phyloP scores from a whole-genome alignment of 1,140 invertebrate species.

The Drosophila funebris region DNA sequence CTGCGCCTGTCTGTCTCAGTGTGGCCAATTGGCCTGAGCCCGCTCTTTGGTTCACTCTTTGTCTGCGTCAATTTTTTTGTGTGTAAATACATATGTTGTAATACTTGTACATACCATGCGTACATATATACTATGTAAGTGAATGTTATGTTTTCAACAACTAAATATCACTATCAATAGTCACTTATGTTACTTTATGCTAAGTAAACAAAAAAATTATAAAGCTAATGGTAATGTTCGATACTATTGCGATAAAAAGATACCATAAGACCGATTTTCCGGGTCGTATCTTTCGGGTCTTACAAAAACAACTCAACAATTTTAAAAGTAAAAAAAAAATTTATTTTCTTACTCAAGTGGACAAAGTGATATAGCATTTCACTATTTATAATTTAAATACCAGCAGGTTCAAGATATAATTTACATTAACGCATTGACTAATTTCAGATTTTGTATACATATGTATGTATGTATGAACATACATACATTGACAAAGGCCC shows the following conservation, averaged over 20 bases:
- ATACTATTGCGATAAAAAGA: slow-evolving; percentile 28
- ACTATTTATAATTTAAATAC: slow-evolving; percentile 6
- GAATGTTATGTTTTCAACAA: background rate
- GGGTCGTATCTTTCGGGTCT: slow-evolving; percentile 13
- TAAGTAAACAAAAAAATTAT: slow-evolving; percentile 36
- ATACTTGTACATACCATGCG: background rate
- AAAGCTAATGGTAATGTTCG: background rate
- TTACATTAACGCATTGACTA: slow-evolving; percentile 15
- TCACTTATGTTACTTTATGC: slow-evolving; percentile 25
- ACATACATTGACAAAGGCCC: background rate
- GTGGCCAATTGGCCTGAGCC: slow-evolving; percentile 16
- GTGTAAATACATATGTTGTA: too few species aligned
- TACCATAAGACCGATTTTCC: slow-evolving; percentile 37
- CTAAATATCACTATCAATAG: background rate
- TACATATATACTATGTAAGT: background rate
- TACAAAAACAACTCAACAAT: background rate
- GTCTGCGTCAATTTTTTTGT: background rate
- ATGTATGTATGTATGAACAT: background rate
- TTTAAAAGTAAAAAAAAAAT: background rate
- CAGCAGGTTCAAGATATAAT: background rate
- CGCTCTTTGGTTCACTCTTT: slow-evolving; percentile 19
- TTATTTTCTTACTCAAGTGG: background rate
- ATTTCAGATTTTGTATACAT: background rate
- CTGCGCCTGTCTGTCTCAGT: slow-evolving; percentile 2
- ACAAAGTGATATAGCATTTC: background rate